A percentile compares a stretch with the other conserved stretches of the same genome.
These are phyloP conservation scores for Dermatemys mawii DNA, from an alignment of 2,113 vertebrate genomes.

Conservation along the genomic window DNA sequence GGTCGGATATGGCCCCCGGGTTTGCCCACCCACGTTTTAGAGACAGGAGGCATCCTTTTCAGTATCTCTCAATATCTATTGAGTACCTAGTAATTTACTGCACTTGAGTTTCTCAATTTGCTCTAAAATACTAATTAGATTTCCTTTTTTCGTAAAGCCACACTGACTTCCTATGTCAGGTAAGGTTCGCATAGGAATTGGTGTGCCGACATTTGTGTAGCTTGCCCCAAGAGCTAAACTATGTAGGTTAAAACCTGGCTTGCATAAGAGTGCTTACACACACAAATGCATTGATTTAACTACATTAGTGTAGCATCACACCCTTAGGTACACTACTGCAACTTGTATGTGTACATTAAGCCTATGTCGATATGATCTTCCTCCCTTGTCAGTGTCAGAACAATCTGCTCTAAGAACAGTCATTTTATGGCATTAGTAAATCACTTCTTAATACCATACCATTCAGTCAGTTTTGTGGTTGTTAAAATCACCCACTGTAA, in stretches of 20 bases:
- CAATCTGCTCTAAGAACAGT: neutral
- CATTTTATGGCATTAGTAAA: neutral
- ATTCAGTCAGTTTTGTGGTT: neutral
- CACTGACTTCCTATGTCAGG: slow-evolving; percentile 11
- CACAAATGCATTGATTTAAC: neutral
- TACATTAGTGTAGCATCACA: neutral
- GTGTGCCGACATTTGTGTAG: neutral
- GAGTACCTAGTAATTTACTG: slow-evolving; percentile 37
- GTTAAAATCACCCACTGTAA: neutral
- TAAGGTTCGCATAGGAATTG: slow-evolving; percentile 39
- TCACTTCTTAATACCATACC: neutral
- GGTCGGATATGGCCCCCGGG: too few species aligned
- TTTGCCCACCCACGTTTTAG: neutral
- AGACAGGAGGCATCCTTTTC: slow-evolving; percentile 56
- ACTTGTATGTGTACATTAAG: neutral
- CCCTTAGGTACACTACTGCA: neutral
- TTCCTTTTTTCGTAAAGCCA: slow-evolving; percentile 38
- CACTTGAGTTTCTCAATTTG: slow-evolving; percentile 39
- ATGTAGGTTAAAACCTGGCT: too few species aligned
- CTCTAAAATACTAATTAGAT: slow-evolving; percentile 28
- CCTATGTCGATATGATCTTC: neutral
- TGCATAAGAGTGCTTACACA: rapidly evolving
- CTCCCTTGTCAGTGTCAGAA: neutral
- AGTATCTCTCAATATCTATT: slow-evolving; percentile 36
- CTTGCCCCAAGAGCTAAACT: neutral